A percentile compares a stretch with the other conserved stretches of the same genome.
Evolutionary conservation across 2,797 vertebrate genomes (phyloP).

Genomic region (Alfaro cultratus): DNA sequence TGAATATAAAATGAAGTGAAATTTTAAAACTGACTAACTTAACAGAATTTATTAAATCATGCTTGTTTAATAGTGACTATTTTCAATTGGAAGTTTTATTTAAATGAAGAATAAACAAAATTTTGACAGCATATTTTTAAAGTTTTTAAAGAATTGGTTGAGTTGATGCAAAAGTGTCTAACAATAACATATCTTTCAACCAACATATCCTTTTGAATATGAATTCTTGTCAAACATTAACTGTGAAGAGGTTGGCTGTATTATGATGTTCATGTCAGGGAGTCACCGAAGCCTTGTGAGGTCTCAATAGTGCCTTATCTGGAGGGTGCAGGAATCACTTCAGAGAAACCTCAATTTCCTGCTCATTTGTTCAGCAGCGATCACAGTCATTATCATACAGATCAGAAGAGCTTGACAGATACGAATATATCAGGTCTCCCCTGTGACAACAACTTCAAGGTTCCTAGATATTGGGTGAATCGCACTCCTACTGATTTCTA

Average conservation of each 20-base stretch:
- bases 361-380: conserved; percentile 70
- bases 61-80: background rate
- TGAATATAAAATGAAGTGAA: background rate
- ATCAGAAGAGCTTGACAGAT: conserved; percentile 59
- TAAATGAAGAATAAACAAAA: background rate
- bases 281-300: conserved; percentile 55
- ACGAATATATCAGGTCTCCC: conserved; percentile 39
- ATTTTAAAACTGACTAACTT: background rate
- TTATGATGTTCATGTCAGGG: conserved; percentile 43
- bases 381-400: conserved; percentile 67
- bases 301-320: conserved; percentile 68
- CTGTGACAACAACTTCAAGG: conserved; percentile 53
- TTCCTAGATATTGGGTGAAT: conserved; percentile 30
- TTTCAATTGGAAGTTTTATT: background rate
- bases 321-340: conserved; percentile 63
- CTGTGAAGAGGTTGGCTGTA: conserved; percentile 37
- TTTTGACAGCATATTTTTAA: background rate
- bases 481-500: conserved; percentile 23
- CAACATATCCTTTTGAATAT: conserved; percentile 37
- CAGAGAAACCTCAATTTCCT: conserved; percentile 72
- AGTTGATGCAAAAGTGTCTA: conserved; percentile 20
- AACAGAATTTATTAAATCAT: background rate
- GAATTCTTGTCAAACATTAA: conserved; percentile 30
- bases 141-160: background rate
- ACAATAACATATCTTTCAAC: conserved; percentile 29